Conservation (phyloP, 2,797 vertebrate genomes). For the Pipistrellus kuhlii region DNA sequence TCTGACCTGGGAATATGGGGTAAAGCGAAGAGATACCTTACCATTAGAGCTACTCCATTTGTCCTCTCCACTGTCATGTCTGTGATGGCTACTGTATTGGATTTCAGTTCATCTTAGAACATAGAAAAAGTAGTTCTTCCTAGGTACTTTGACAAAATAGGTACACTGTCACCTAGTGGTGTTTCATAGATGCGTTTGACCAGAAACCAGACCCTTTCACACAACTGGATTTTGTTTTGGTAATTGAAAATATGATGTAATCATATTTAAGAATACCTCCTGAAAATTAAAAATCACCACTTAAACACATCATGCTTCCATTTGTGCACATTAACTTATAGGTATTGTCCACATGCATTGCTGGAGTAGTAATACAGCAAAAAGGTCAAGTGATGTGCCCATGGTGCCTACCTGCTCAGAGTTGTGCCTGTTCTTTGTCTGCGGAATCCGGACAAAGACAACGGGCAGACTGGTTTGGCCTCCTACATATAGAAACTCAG, state of each 20-base stretch:
- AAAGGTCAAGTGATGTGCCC: not conserved
- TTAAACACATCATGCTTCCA: constrained; percentile 29
- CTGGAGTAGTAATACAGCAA: constrained; percentile 12
- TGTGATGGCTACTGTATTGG: not conserved
- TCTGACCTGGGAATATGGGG: not conserved
- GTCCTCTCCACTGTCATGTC: not conserved
- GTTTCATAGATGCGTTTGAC: not conserved
- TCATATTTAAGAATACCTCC: constrained; percentile 20
- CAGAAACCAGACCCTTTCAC: not conserved
- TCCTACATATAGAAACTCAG: not conserved
- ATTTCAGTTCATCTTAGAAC: not conserved
- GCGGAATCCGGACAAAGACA: not conserved
- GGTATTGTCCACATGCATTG: not conserved
- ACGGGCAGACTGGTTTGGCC: not conserved
- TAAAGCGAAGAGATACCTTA: not conserved
- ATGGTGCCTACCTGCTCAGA: not conserved
- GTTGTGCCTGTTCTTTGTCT: not conserved
- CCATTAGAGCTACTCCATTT: not conserved
- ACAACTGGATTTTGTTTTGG: constrained; percentile 4
- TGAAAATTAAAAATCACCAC: not conserved
- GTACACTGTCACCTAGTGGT: constrained; percentile 24
- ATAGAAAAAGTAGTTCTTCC: not conserved
- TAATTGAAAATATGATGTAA: constrained; percentile 44
- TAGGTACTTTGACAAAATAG: constrained; percentile 9
- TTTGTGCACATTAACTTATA: not conserved